phyloP scores from a whole-genome alignment of 2,797 vertebrate species.

The Remorina albescens region DNA sequence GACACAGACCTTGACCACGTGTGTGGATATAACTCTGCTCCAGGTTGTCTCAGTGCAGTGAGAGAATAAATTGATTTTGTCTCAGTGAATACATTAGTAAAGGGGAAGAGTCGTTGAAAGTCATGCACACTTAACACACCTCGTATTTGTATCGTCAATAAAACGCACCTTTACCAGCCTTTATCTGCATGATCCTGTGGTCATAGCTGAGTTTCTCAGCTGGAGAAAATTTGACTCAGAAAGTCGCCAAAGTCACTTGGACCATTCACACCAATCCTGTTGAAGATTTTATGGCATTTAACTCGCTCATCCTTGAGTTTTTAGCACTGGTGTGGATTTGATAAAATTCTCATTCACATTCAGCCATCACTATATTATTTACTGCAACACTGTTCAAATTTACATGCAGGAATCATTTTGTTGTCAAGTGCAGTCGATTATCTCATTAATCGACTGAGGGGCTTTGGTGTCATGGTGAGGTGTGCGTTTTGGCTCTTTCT shows the following conservation, averaged over 20 bases:
- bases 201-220: background rate
- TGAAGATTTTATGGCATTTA: background rate
- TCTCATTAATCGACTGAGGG: slow-evolving; percentile 40
- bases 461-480: slow-evolving; percentile 3
- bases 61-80: slow-evolving; percentile 56
- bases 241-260: background rate
- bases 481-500: background rate
- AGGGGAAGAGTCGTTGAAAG: slow-evolving; percentile 32
- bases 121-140: slow-evolving; percentile 36
- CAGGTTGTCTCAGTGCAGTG: too few species aligned
- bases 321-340: background rate
- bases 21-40: too few species aligned
- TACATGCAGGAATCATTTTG: slow-evolving; percentile 31
- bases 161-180: slow-evolving; percentile 2
- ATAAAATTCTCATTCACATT: background rate
- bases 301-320: background rate
- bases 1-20: too few species aligned
- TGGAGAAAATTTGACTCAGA: background rate
- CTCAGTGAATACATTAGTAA: slow-evolving; percentile 55
- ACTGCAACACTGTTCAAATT: slow-evolving; percentile 18
- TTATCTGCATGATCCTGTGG: slow-evolving; percentile 15
- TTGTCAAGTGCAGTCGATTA: slow-evolving; percentile 17
- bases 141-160: slow-evolving; percentile 36
- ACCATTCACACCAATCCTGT: background rate
- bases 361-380: slow-evolving; percentile 12